These are phyloP conservation scores for Palythoa caribaeorum DNA, from an alignment of 92 coral and sea anemone species.

Conservation along the genomic window DNA sequence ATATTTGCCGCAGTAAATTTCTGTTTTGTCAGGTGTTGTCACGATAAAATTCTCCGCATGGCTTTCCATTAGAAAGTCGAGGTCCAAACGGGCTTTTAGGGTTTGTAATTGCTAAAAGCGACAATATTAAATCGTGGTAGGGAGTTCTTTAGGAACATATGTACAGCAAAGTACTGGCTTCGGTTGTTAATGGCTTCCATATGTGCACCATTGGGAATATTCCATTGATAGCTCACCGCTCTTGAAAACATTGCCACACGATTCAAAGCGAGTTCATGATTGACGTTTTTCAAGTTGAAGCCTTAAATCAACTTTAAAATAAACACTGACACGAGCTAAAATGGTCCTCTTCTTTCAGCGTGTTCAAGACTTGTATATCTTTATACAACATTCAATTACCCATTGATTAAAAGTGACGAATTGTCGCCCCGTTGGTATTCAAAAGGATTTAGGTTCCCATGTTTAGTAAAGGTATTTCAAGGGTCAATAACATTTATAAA, in stretches of 20 bases:
- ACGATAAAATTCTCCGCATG: neutral
- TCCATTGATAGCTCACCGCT: conserved; percentile 4
- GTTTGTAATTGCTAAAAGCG: conserved; percentile 25
- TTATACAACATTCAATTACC: neutral
- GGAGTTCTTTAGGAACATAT: conserved; percentile 68
- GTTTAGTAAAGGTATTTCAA: neutral
- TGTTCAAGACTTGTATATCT: neutral
- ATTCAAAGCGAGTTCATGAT: conserved; percentile 19
- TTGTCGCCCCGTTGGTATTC: neutral
- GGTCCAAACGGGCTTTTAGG: conserved; percentile 27
- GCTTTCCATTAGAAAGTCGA: neutral
- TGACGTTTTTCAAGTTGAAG: conserved; percentile 40
- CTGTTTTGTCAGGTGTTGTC: neutral
- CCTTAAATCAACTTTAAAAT: conserved; percentile 39
- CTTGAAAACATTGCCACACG: conserved; percentile 47
- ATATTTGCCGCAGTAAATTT: neutral
- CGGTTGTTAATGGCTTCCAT: conserved; percentile 61
- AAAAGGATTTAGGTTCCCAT: neutral
- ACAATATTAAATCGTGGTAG: conserved; percentile 64
- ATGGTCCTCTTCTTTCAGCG: conserved; percentile 43
- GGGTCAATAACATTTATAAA: conserved; percentile 12
- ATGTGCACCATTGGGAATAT: conserved; percentile 32
- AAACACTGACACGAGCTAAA: conserved; percentile 50
- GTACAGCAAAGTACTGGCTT: conserved; percentile 62
- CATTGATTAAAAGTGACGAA: conserved; percentile 1